Evolutionary conservation across 2,888 invertebrate genomes (phyloP), one percentile per base, ranked within the genome.

Genomic region (Parthenolecanium corni): DNA sequence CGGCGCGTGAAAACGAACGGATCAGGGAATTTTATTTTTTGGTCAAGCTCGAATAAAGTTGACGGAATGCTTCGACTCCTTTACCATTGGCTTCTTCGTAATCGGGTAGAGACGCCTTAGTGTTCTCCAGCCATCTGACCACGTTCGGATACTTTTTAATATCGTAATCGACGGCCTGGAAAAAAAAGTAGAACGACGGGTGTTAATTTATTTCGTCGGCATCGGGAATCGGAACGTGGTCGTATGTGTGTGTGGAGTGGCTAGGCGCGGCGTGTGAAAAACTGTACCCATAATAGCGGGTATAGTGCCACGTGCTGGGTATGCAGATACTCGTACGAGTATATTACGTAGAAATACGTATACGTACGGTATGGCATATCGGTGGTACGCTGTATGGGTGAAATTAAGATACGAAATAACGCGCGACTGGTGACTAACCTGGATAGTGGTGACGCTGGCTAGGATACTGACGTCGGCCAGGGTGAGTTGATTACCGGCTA

Each of bases 391-490:
- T 31, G 31, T 31, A 9, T 9, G 31, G 31, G 31, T 31, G 31
- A 31, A 9, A 9, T 4, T 31, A 31, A 9, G 31, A 4, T 4
- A 31, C 31, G 31, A 31, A 5, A 42, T 16, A 18, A 14, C 9
- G 5, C 44, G 44, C 44, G 18, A 42, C 44, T 14, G 64, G 9
- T n/a, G 24, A 24, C 71, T 74, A 54, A 82, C 84, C 70, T 85
- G 86, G 66, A 80, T 79, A 65, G 83, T 84, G 52, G 87, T 82
- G 11, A 89, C 78, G 6, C 80, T 78, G 9, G 85, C 80, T 36
- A 83, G 75, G 51, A 89, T 72, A 38, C 82, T 75, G 46, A 88
- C 76, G 73, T 91, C 91, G 6, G 91, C 91, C 18, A 91, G 72
- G 18, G 89, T 89, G 61, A 89, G 75, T 64, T 76, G 76, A 64